Evolutionary conservation across 2,113 vertebrate genomes (phyloP), one percentile per base, ranked within the genome.

Genomic region (Chinchilla lanigera): DNA sequence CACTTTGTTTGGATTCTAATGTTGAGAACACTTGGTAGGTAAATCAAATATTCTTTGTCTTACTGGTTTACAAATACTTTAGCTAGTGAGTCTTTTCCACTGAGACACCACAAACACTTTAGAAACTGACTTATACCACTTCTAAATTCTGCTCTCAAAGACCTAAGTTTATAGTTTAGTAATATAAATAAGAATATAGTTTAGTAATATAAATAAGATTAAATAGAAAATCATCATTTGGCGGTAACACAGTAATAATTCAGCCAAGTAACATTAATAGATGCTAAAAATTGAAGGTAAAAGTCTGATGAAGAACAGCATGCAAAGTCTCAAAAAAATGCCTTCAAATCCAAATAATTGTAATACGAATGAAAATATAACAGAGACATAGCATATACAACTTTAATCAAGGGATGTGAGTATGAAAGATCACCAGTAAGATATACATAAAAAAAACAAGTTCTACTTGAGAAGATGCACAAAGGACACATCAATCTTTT

Each of bases 181-280:
- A 71, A 19, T 13, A 50, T 41, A 91, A 89, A 95, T 82, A 38
- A 5, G 13, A 58, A 86, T 60, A 65, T 61, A 56, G 19, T 52
- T 69, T 56, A 20, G 13, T 38, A 71, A 19, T 13, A 50, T 41
- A 91, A 89, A 95, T 11, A 93, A 93, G 22, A 90, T 56, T 90
- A 94, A 73, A 67, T 0, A 65, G 60, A 86, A 84, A 94, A 47
- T 47, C 4, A 38, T 5, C 71, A 95, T 44, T 80, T 94, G 54
- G 52, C 38, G 92, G 89, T 19, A 89, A 38, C 12, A 69, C 9
- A 93, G n/a, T 61, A 89, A 60, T 80, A 61, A 75, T 33, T 75
- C 61, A 89, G 47, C 61, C 38, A 96, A 89, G 71, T 91, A 91
- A 95, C 33, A 89, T 65, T 50, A 83, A 84, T 6, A 92, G 52